Evolutionary conservation across 2,888 invertebrate species (phyloP).

Genomic region (Drosophila meridionalis): DNA sequence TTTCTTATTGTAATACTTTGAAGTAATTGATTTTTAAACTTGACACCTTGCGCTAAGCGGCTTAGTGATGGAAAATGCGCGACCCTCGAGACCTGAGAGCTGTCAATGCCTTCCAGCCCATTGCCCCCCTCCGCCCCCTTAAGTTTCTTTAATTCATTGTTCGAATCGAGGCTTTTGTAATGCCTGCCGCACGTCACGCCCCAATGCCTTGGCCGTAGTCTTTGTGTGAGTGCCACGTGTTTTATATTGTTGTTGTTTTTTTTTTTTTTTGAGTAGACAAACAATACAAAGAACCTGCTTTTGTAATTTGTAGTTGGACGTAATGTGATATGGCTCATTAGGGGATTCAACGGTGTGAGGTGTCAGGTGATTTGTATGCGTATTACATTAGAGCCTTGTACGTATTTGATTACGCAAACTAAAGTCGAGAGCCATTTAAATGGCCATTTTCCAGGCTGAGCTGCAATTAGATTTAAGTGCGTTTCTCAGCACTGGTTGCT

Average conservation of each 20-base stretch:
- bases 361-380: conserved; percentile 16
- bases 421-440: conserved; percentile 46
- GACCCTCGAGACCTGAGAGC: conserved; percentile 39
- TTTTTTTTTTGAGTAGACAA: conserved; percentile 19
- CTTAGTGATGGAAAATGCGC: conserved; percentile 58
- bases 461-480: conserved; percentile 79
- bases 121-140: neutral
- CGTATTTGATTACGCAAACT: conserved; percentile 66
- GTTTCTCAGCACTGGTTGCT: conserved; percentile 17
- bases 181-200: conserved; percentile 12
- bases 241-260: conserved; percentile 5
- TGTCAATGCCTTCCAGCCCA: neutral
- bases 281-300: conserved; percentile 30
- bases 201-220: conserved; percentile 1
- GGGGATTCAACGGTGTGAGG: conserved; percentile 42
- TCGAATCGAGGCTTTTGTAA: conserved; percentile 40
- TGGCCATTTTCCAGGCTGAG: conserved; percentile 46
- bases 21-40: conserved; percentile 80
- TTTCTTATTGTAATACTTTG: conserved; percentile 58
- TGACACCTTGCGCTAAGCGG: conserved; percentile 77
- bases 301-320: conserved; percentile 49
- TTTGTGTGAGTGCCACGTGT: conserved; percentile 23
- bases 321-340: conserved; percentile 73
- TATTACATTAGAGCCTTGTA: conserved; percentile 22
- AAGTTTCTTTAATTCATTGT: conserved; percentile 17